A percentile compares a stretch with the other conserved stretches of the same genome.
phyloP scores from a whole-genome alignment of 2,888 invertebrate species.

The Tetheella fluctuosa region DNA sequence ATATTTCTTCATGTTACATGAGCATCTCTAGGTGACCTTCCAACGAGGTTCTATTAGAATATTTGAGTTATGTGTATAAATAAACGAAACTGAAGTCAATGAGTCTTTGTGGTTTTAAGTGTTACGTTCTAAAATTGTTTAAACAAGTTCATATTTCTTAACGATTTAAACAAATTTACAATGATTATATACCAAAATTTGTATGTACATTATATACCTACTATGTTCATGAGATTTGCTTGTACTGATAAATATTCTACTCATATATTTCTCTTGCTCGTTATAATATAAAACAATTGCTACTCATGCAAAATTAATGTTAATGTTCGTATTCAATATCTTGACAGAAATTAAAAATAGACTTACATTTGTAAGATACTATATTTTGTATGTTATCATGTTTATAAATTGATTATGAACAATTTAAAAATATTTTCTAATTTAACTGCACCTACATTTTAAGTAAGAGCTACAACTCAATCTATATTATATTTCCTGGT shows the following conservation, averaged over 20 bases:
- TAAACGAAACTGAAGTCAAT: background rate
- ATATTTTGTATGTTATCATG: no score
- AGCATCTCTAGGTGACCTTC: constrained; percentile 3
- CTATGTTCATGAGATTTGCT: no score
- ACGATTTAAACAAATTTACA: background rate
- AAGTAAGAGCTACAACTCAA: no score
- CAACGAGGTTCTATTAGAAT: constrained; percentile 4
- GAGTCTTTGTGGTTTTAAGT: background rate
- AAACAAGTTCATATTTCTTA: background rate
- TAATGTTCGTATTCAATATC: no score
- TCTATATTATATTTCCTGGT: no score
- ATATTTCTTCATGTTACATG: background rate
- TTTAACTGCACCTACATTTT: background rate
- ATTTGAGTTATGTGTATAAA: background rate
- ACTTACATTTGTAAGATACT: no score
- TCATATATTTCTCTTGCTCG: no score
- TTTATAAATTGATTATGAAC: no score
- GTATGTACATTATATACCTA: no score
- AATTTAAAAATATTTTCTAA: background rate
- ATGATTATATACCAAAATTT: background rate
- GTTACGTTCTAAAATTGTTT: background rate
- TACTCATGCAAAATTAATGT: no score
- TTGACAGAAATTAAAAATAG: no score
- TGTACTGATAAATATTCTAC: background rate
- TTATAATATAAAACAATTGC: no score